phyloP scores from a whole-genome alignment of 30 jellyfish, hydroid and myxozoan genomes.

The Chironex yamaguchii region DNA sequence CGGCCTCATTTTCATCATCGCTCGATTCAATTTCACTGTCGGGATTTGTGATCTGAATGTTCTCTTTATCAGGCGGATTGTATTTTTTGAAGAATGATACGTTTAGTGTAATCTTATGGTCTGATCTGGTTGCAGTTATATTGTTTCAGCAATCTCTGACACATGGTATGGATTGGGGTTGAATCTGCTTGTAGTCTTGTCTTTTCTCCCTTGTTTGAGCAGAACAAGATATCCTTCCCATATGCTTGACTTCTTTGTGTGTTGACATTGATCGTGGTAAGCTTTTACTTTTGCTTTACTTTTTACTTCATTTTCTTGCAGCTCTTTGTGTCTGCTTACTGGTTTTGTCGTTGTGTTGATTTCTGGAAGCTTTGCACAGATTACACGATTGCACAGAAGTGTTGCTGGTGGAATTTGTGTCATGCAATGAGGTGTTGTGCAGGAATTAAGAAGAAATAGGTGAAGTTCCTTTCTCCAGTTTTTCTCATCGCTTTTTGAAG shows the following conservation, averaged over 20 bases:
- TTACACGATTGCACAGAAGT: neutral
- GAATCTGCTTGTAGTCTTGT: no score
- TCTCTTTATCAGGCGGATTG: no score
- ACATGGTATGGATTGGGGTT: no score
- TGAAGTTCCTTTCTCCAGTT: constrained; percentile 6
- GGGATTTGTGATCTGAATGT: no score
- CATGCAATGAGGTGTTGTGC: constrained; percentile 18
- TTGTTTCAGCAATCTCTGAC: no score
- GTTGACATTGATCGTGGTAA: neutral
- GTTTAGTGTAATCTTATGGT: constrained; percentile 45
- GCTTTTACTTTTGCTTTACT: constrained; percentile 21
- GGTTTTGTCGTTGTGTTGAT: constrained; percentile 7
- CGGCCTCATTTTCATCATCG: no score
- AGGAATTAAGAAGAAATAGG: neutral
- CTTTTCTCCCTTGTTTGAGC: no score
- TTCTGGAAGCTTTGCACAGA: neutral
- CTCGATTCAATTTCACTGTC: no score
- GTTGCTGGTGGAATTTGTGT: constrained; percentile 17
- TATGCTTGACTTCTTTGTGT: no score
- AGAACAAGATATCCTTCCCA: no score
- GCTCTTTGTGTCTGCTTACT: constrained; percentile 13
- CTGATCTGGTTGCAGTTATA: constrained; percentile 39
- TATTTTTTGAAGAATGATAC: constrained; percentile 45
- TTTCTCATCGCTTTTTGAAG: neutral
- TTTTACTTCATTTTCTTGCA: neutral